Evolutionary conservation across 2,888 invertebrate genomes (phyloP).

Genomic region (Ashinkailepas kermadecensis): DNA sequence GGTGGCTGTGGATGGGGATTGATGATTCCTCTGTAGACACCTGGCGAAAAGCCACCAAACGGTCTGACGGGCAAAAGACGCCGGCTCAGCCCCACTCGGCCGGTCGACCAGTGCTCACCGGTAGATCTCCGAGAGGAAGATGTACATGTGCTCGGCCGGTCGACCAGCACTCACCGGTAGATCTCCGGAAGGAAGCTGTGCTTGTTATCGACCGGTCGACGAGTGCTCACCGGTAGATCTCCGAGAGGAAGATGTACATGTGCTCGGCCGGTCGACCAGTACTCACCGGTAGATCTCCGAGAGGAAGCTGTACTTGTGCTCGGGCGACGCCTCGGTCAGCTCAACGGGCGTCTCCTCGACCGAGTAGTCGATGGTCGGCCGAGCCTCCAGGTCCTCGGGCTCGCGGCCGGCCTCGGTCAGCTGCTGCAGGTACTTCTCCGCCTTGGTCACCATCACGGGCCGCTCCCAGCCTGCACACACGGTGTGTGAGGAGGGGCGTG

Average conservation of each 20-base stretch:
- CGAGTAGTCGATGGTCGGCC: conserved; percentile 56
- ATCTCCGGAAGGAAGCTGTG: conserved; percentile 82
- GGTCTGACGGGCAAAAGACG: too few relatives aligned
- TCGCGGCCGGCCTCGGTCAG: conserved; percentile 71
- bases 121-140: too few relatives aligned
- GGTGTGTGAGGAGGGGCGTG: too few relatives aligned
- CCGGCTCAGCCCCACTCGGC: too few relatives aligned
- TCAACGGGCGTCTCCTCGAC: conserved; percentile 65
- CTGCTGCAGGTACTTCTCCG: conserved; percentile 75
- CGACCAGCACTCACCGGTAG: conserved; percentile 45
- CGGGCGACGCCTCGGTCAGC: conserved; percentile 54
- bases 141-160: too few relatives aligned
- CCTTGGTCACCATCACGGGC: conserved; percentile 69
- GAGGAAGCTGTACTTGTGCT: conserved; percentile 74
- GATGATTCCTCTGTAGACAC: too few relatives aligned
- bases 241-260: conserved; percentile 76
- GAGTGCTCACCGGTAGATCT: conserved; percentile 57
- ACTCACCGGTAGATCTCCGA: conserved; percentile 62
- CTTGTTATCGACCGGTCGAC: too few relatives aligned
- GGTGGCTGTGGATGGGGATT: too few relatives aligned
- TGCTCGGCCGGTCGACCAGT: too few relatives aligned
- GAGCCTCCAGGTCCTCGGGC: conserved; percentile 45
- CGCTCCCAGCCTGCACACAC: conserved; percentile 45
- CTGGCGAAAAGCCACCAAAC: too few relatives aligned
- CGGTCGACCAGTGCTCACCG: too few relatives aligned